phyloP scores from a whole-genome alignment of 2,113 vertebrate species.

The Bubo scandiacus region DNA sequence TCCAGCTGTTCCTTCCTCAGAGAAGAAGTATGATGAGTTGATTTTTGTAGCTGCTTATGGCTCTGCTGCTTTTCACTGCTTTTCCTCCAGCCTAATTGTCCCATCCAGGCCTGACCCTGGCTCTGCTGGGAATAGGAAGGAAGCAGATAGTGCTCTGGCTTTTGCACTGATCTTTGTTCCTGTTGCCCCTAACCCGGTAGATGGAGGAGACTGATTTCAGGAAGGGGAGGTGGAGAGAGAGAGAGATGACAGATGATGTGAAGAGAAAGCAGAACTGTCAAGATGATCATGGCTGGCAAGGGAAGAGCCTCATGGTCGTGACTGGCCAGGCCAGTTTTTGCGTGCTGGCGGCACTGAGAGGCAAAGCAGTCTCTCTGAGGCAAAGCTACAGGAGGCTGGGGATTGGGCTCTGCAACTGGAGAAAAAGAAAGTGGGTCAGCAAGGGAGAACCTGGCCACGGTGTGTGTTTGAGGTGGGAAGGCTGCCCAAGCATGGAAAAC shows the following conservation, averaged over 20 bases:
- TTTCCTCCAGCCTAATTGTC: not conserved
- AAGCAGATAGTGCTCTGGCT: not conserved
- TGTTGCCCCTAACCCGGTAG: not conserved
- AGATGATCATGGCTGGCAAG: not conserved
- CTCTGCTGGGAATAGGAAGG: not conserved
- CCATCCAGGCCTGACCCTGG: not conserved
- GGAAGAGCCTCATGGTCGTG: constrained; percentile 25
- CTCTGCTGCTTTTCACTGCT: not conserved
- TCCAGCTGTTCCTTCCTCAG: not conserved
- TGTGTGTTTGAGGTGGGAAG: not conserved
- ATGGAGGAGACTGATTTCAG: not conserved
- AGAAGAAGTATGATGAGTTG: not conserved
- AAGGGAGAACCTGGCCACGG: not conserved
- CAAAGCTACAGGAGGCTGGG: not conserved
- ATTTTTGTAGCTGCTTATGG: not conserved
- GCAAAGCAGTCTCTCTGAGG: not conserved
- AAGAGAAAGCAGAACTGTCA: constrained; percentile 63
- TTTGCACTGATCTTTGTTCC: not conserved
- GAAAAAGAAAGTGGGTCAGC: not conserved
- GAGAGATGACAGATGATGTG: constrained; percentile 25
- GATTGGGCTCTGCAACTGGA: not conserved
- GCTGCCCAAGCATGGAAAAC: not conserved
- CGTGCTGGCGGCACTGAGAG: not conserved
- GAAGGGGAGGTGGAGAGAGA: not conserved
- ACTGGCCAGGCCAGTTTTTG: constrained; percentile 11